Conservation (phyloP, 2,113 vertebrate species). For the Cephalophus harveyi region DNA sequence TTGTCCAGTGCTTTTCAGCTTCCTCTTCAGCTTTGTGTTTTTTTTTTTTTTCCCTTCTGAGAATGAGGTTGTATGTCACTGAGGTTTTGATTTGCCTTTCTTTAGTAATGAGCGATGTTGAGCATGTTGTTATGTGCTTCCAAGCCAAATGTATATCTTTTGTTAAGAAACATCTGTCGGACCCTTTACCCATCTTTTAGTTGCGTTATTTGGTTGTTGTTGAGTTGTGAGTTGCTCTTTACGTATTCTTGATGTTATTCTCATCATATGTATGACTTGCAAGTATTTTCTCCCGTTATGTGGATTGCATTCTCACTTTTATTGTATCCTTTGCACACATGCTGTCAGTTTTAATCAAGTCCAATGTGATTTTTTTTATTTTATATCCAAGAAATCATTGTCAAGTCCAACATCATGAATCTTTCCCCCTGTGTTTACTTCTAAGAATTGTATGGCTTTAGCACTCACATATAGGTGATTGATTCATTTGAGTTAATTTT, state of each 20-base stretch:
- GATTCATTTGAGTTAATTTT: not conserved
- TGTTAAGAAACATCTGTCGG: not conserved
- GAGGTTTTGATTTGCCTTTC: not conserved
- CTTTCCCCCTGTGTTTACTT: not conserved
- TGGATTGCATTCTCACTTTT: not conserved
- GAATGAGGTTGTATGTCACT: not conserved
- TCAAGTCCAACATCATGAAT: not conserved
- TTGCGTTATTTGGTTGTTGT: not conserved
- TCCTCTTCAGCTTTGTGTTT: not conserved
- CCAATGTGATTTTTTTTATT: not conserved
- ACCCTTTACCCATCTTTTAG: not conserved
- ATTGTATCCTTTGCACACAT: not conserved
- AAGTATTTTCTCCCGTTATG: not conserved
- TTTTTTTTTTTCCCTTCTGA: not conserved
- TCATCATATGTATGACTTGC: not conserved
- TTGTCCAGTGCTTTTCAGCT: not conserved
- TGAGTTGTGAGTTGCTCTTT: not conserved
- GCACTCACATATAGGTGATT: not conserved
- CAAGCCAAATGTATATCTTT: not conserved
- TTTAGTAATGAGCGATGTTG: not conserved
- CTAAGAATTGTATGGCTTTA: not conserved
- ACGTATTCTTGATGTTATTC: not conserved
- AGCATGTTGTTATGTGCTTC: not conserved
- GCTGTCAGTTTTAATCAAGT: not conserved
- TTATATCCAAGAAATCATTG: not conserved